Percentiles rank a stretch among this genome's conserved stretches.
Conservation (phyloP, 1,140 invertebrate genomes). For the Mesaphorura yosii region DNA sequence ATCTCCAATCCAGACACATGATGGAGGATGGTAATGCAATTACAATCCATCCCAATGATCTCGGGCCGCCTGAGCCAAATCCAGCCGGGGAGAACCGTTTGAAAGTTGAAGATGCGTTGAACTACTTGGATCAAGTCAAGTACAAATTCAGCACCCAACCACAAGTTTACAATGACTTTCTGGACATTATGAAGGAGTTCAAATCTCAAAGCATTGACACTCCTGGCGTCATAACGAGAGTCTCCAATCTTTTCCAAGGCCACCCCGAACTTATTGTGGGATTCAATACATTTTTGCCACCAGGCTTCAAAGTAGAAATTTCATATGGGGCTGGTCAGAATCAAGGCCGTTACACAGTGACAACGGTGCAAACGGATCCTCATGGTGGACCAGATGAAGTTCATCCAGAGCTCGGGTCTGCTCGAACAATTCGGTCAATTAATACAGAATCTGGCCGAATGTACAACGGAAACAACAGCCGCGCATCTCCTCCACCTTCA, state of each 20-base stretch:
- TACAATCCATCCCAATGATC: too few relatives aligned
- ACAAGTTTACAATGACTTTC: constrained; percentile 97
- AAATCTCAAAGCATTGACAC: constrained; percentile 92
- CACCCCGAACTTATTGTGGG: constrained; percentile 97
- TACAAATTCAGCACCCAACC: constrained; percentile 94
- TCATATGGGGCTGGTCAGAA: too few relatives aligned
- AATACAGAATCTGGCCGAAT: too few relatives aligned
- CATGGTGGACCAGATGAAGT: not conserved
- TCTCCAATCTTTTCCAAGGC: constrained; percentile 94
- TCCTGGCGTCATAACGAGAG: constrained; percentile 91
- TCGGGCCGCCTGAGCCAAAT: too few relatives aligned
- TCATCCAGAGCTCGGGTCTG: too few relatives aligned
- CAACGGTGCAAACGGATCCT: not conserved
- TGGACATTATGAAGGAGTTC: constrained; percentile 99
- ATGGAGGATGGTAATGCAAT: too few relatives aligned
- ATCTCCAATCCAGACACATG: too few relatives aligned
- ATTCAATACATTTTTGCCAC: constrained; percentile 98
- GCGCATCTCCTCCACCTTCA: too few relatives aligned
- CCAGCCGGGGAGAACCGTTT: constrained; percentile 60
- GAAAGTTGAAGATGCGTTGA: constrained; percentile 95
- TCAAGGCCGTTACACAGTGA: too few relatives aligned
- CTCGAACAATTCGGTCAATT: too few relatives aligned
- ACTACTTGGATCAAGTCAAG: constrained; percentile 97
- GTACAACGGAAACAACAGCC: too few relatives aligned
- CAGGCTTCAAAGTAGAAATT: constrained; percentile 98